A percentile compares a stretch with the other conserved stretches of the same genome.
phyloP scores from a whole-genome alignment of 2,797 vertebrate genomes.

The Melanitta fusca region DNA sequence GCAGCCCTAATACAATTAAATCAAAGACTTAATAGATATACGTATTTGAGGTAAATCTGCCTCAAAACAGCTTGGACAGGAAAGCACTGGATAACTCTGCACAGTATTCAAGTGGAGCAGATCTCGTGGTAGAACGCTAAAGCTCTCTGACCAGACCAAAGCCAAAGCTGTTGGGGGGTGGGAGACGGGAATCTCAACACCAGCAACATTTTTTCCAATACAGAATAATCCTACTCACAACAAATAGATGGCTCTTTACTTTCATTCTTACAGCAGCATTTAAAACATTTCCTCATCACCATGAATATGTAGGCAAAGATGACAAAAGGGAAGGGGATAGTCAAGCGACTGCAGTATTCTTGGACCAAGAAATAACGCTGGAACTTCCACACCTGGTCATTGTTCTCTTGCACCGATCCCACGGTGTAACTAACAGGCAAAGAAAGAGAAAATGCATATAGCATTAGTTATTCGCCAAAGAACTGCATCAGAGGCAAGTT shows the following conservation, averaged over 20 bases:
- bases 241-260: constrained; percentile 57
- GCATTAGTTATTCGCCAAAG: neutral
- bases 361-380: constrained; percentile 84
- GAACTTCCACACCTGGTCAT: constrained; percentile 85
- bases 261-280: constrained; percentile 76
- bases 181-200: neutral
- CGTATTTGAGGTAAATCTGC: neutral
- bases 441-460: neutral
- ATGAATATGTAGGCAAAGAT: constrained; percentile 83
- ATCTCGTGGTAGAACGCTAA: neutral
- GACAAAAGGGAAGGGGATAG: constrained; percentile 83
- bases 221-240: constrained; percentile 75
- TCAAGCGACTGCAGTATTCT: constrained; percentile 83
- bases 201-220: neutral
- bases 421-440: constrained; percentile 78
- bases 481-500: neutral
- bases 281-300: constrained; percentile 78
- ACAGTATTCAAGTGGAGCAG: neutral
- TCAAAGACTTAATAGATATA: neutral
- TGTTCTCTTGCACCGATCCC: constrained; percentile 84
- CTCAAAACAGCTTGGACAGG: neutral
- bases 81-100: neutral
- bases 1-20: neutral
- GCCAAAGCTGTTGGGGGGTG: neutral
- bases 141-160: neutral